Evolutionary conservation across 2,888 invertebrate species (phyloP), one percentile per base, ranked within the genome.

Genomic region (Ormyrus pomaceus): DNA sequence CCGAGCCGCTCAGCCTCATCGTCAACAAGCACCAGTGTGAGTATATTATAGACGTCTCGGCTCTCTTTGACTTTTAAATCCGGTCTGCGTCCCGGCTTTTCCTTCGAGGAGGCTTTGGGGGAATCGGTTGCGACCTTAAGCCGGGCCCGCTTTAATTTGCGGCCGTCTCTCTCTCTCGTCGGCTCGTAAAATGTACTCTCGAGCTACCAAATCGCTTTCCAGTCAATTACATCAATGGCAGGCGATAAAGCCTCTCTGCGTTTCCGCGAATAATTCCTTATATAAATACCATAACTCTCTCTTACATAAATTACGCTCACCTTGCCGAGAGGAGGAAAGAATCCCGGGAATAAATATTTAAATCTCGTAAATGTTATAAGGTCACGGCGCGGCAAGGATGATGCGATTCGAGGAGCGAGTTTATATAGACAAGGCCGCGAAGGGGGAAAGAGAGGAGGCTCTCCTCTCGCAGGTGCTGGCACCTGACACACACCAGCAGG

Each of bases 1-100:
- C 90, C 65, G 91, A 91, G 83, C 92, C 92, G 1, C 89, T 92
- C 79, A 92, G 92, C 79, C 90, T 92, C 83, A 92, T 92, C 87
- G 92, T 92, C 81, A 91, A 91, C 84, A 92, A 91, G 80, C 88
- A 90, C 68, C 89, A 91, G 86, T 91, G 91, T 91, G 87, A 91
- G 90, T 88, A 75, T 34, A 4, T 34, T 19, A 19, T 1, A 19
- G n/a, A n/a, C 34, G 34, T 34, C 4, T 34, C 34, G 34, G 34
- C 10, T 58, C 19, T 13, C 13, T 61, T 66, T 66, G 4, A 34
- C 10, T 11, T 59, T 68, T 50, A 6, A 13, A 11, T 5, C 19
- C 50, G 50, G 4, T 8, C 2, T 46, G 55, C 3, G 11, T 11
- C 0, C 13, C 13, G 48, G 8, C 34, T 34, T 34, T 34, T 34